phyloP scores from a whole-genome alignment of 2,797 vertebrate species.

The Coregonus suidteri region DNA sequence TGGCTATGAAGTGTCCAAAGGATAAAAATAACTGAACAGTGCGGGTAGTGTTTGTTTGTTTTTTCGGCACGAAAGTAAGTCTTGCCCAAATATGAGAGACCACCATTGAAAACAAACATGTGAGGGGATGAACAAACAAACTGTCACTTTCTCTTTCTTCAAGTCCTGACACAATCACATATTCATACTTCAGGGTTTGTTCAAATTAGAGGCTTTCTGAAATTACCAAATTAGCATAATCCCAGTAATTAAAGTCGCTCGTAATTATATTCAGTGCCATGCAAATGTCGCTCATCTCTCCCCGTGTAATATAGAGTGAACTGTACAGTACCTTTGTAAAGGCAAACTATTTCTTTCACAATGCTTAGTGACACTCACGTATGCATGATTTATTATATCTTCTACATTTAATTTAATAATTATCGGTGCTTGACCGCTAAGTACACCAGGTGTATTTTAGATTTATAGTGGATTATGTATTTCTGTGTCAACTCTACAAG shows the following conservation, averaged over 20 bases:
- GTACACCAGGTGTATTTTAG: neutral
- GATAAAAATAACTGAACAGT: neutral
- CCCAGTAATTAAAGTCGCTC: constrained; percentile 1
- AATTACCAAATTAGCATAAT: constrained; percentile 12
- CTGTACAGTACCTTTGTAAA: neutral
- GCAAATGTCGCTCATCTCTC: neutral
- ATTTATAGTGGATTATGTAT: neutral
- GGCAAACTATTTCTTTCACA: neutral
- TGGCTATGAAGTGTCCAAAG: neutral
- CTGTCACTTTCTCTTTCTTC: neutral
- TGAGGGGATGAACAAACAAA: neutral
- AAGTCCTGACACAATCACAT: neutral
- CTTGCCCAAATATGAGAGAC: neutral
- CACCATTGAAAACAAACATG: too few species aligned
- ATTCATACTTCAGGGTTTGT: neutral
- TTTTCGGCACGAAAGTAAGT: neutral
- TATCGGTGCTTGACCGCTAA: neutral
- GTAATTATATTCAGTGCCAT: constrained; percentile 2
- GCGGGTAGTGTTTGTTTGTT: neutral
- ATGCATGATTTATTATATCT: neutral
- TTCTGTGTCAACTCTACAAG: neutral
- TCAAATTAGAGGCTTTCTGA: neutral
- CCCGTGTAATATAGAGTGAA: neutral
- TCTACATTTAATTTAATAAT: neutral
- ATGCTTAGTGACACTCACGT: neutral